Evolutionary conservation across 2,113 vertebrate species (phyloP).

Genomic region (Steatornis caripensis): DNA sequence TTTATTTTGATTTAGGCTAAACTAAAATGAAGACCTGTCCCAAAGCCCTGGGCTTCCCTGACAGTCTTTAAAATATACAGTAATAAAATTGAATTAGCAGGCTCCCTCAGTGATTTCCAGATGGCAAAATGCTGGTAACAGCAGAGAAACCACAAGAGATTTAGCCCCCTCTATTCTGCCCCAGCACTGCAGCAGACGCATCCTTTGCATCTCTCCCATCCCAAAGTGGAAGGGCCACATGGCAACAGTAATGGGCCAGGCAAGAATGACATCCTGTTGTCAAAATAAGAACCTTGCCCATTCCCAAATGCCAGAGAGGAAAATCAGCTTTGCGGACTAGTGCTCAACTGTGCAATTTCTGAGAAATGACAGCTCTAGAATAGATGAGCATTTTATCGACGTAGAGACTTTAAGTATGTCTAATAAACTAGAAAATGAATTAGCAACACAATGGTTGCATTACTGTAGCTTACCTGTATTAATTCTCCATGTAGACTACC

Average conservation of each 20-base stretch:
- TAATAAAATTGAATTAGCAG: conserved; percentile 62
- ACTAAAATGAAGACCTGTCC: conserved; percentile 36
- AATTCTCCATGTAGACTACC: neutral
- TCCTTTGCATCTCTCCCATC: neutral
- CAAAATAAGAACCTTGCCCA: neutral
- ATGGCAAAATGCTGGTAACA: neutral
- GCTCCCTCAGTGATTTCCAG: conserved; percentile 30
- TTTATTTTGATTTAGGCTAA: conserved; percentile 65
- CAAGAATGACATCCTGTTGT: neutral
- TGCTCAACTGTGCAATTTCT: neutral
- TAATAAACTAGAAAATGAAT: neutral
- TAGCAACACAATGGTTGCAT: neutral
- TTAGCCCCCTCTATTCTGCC: neutral
- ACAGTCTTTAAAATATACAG: conserved; percentile 57
- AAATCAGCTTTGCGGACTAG: neutral
- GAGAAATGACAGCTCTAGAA: neutral
- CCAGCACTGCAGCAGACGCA: neutral
- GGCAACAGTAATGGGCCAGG: neutral
- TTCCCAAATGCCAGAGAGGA: neutral
- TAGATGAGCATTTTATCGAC: neutral
- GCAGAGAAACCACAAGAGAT: neutral
- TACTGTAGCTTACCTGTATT: neutral
- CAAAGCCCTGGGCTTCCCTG: conserved; percentile 16
- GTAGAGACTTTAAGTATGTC: neutral
- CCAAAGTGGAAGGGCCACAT: neutral